phyloP scores from a whole-genome alignment of 2,888 invertebrate species.

The Strigamia crassipes region DNA sequence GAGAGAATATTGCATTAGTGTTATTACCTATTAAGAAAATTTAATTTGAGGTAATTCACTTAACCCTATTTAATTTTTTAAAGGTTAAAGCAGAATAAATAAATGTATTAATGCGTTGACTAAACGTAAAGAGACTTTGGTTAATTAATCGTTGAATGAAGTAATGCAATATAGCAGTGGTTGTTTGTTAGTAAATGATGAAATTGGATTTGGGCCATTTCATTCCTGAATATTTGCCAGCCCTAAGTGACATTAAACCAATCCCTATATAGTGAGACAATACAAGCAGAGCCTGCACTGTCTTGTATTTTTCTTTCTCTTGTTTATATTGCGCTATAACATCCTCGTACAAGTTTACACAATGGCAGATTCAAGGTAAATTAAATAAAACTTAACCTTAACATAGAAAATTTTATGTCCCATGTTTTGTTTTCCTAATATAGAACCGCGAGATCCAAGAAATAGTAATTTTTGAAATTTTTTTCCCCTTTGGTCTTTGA shows the following conservation, averaged over 20 bases:
- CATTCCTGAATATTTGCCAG: constrained; percentile 40
- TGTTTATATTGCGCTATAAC: not conserved
- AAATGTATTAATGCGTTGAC: not conserved
- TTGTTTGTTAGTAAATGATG: constrained; percentile 33
- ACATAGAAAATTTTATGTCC: not conserved
- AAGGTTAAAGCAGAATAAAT: not conserved
- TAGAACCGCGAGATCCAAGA: not conserved
- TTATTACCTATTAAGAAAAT: not conserved
- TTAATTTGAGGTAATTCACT: not conserved
- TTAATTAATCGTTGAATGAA: constrained; percentile 4
- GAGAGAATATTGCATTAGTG: not conserved
- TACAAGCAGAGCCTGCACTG: constrained; percentile 7
- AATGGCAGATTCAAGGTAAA: constrained; percentile 28
- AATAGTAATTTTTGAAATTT: not conserved
- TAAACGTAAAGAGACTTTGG: not conserved
- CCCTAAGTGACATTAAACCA: constrained; percentile 20
- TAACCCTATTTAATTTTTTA: not conserved
- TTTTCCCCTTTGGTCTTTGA: not conserved
- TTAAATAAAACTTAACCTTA: not conserved
- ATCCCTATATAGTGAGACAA: constrained; percentile 2
- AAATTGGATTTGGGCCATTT: constrained; percentile 35
- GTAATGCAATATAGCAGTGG: not conserved
- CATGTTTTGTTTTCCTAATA: not conserved
- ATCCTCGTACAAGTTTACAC: not conserved
- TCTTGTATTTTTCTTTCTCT: not conserved